Base-by-base conservation (phyloP, 2,113 vertebrate species). In the Anhinga rufa region DNA sequence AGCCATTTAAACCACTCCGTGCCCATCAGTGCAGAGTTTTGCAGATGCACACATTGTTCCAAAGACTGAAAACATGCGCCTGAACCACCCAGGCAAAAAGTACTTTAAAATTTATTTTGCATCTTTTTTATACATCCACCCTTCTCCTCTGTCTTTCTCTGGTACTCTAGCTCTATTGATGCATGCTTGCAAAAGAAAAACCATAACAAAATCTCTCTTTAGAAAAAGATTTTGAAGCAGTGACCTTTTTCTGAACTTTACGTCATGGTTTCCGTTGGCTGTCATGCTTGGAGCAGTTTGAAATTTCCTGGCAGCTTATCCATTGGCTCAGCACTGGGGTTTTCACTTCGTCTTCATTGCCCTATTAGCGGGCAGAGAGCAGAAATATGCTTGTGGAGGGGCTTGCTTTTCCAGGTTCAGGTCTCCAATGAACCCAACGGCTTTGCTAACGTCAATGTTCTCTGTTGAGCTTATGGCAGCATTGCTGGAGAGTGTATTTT, bases 201-300 rank as follows among this genome's bases (percentile, higher is more conserved):
- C 1, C 13, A 29, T 44, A 81, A 83, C 66, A 78, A 91, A 79
- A 40, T 87, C 22, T 93, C 82, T 55, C 42, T 84, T 90, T 83
- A 86, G 72, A 83, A 94, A 87, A 85, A 81, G 68, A 66, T 88
- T 79, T 78, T 80, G 91, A 93, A 96, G 80, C 42, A 42, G 40
- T 29, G 71, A 95, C 90, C 94, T 92, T 88, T 70, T 84, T 91
- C 69, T 95, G 96, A 98, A 95, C 93, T 84, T 48, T 76, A 81
- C 34, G 22, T 96, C 94, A 93, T 64, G 87, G 86, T 96, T 97
- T 97, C 96, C 77, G 5, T 95, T 96, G 89, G 80, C 96, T 3
- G 12, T 84, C 34, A 10, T 70, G 49, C 80, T 80, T 90, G 42
- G n/a, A 96, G 76, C 80, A 72, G 58, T 90, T 90, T 80, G 92